phyloP scores from a whole-genome alignment of 2,113 vertebrate genomes.

The Podarcis raffonei region DNA sequence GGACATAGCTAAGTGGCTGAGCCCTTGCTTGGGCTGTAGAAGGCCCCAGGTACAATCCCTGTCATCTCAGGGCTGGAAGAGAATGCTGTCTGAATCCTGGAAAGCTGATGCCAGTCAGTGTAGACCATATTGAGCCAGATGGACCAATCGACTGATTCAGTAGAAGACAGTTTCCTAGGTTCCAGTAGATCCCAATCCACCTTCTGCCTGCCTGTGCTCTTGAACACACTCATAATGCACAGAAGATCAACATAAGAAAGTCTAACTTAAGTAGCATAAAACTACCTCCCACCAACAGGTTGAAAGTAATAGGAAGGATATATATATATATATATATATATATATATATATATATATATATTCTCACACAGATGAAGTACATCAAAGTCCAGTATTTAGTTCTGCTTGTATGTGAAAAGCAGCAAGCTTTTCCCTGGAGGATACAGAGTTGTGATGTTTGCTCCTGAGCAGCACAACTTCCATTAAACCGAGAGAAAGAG shows the following conservation, averaged over 20 bases:
- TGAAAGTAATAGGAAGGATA: slow-evolving; percentile 34
- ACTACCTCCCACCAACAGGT: slow-evolving; percentile 37
- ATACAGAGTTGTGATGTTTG: slow-evolving; percentile 64
- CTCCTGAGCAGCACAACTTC: slow-evolving; percentile 55
- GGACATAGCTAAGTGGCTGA: too few relatives aligned
- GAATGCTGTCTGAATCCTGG: too few relatives aligned
- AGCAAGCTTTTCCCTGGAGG: slow-evolving; percentile 66
- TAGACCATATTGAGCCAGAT: too few relatives aligned
- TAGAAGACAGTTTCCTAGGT: too few relatives aligned
- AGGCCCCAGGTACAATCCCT: too few relatives aligned
- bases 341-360: not conserved
- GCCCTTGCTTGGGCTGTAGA: too few relatives aligned
- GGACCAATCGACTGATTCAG: too few relatives aligned
- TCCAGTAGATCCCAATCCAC: not conserved
- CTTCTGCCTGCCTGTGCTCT: not conserved
- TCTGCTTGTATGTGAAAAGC: slow-evolving; percentile 69
- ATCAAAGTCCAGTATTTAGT: slow-evolving; percentile 72
- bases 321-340: not conserved
- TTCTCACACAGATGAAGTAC: slow-evolving; percentile 30
- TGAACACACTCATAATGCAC: not conserved
- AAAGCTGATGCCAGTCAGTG: too few relatives aligned
- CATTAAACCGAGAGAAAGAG: slow-evolving; percentile 64
- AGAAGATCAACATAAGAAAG: slow-evolving; percentile 23
- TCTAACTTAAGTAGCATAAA: slow-evolving; percentile 28
- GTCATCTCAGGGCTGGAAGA: too few relatives aligned